Percentiles rank a stretch among this genome's conserved stretches.
Evolutionary conservation across 2,888 invertebrate genomes (phyloP).

Genomic region (Papilio demoleus): DNA sequence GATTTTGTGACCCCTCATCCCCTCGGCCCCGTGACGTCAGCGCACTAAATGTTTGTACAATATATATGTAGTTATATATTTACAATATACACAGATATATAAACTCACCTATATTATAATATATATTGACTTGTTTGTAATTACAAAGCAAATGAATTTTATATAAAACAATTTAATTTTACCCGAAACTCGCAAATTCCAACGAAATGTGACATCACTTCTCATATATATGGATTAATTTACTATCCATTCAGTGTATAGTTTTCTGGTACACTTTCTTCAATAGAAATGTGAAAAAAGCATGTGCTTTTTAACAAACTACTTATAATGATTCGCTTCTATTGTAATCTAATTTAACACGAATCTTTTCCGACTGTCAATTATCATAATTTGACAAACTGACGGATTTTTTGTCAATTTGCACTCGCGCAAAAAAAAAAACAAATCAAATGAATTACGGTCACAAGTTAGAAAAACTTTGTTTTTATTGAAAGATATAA

Average conservation of each 20-base stretch:
- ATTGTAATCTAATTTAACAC: constrained; percentile 35
- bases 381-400: not conserved
- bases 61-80: constrained; percentile 35
- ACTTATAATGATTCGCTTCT: constrained; percentile 28
- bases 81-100: constrained; percentile 19
- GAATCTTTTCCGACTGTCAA: constrained; percentile 22
- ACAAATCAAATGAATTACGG: not conserved
- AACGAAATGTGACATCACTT: not conserved
- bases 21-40: not conserved
- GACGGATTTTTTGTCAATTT: not conserved
- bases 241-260: not conserved
- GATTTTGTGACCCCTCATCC: constrained; percentile 53
- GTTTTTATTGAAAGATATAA: not conserved
- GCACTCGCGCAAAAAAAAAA: not conserved
- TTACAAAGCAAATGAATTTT: constrained; percentile 40
- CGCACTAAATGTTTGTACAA: constrained; percentile 38
- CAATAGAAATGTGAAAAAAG: constrained; percentile 7
- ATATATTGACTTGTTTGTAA: constrained; percentile 31
- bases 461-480: no score
- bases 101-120: constrained; percentile 26
- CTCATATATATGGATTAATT: not conserved
- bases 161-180: constrained; percentile 2
- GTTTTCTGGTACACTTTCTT: not conserved
- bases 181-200: not conserved
- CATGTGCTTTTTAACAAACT: no score